Evolutionary conservation across 2,113 vertebrate species (phyloP), one percentile per base, ranked within the genome.

Genomic region (Cyphomyrus plagiostoma): DNA sequence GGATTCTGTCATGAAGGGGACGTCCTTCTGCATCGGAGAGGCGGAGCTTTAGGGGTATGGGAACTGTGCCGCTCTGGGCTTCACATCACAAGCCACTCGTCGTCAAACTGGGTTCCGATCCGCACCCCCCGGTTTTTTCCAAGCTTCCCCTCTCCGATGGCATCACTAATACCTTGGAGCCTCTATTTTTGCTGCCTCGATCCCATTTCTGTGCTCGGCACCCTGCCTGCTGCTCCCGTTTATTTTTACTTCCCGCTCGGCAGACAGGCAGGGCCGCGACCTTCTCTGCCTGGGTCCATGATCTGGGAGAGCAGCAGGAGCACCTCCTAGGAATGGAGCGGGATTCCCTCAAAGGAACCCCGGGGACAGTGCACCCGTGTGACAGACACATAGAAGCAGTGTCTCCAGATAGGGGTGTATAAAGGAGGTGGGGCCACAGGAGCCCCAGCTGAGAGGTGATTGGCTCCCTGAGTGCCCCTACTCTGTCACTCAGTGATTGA

Each of bases 181-280:
- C 80, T 86, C 88, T 89, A 88, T 90, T 88, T 91, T 83, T 91
- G 88, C 48, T 10, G 17, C 84, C 74, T 26, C 53, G 89, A 50
- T 88, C 89, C 77, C 62, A 89, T 89, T 89, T 91, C n/a, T 80
- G 30, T 23, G 35, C 48, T 42, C 46, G 30, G 49, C 42, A 4
- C 23, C 21, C 62, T 10, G 66, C 53, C 35, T 13, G 15, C 6
- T 88, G 86, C 58, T 77, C 89, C 84, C 48, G 35, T 91, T 89
- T 89, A 70, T 70, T 30, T 30, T 70, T 42, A 80, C 74, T 11
- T 48, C 49, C 7, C n/a, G 8, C 21, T 39, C 19, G 3, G 39
- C 2, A 5, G 35, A 46, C 19, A 2, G 30, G 17, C 26, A 17
- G 80, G 56, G 49, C 87, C n/a, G 3, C 35, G 19, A 8, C 62